A percentile compares a stretch with the other conserved stretches of the same genome.
Evolutionary conservation across 2,797 vertebrate genomes (phyloP).

Genomic region (Platyrinchus mystaceus): DNA sequence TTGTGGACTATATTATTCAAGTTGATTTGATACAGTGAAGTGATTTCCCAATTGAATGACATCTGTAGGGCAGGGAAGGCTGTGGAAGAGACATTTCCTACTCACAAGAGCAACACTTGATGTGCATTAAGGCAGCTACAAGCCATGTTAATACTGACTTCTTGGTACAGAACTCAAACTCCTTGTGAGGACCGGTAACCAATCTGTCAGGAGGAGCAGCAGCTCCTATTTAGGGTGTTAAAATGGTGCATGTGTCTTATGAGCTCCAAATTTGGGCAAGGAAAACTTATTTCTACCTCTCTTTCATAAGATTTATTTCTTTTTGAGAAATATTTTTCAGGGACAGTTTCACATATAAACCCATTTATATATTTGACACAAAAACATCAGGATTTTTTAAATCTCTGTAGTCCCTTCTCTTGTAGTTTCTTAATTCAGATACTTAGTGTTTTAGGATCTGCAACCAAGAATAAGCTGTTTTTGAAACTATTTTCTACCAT

Average conservation of each 20-base stretch:
- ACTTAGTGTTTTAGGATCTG: neutral
- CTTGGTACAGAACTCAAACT: neutral
- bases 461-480: neutral
- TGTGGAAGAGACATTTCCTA: neutral
- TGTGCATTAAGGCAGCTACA: neutral
- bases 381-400: neutral
- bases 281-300: neutral
- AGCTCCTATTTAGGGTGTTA: neutral
- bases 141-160: neutral
- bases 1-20: neutral
- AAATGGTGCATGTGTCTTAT: neutral
- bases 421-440: neutral
- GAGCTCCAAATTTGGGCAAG: neutral
- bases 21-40: neutral
- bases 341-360: neutral
- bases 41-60: neutral
- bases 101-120: neutral
- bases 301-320: neutral
- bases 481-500: neutral
- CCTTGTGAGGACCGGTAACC: neutral
- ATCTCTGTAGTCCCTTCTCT: neutral
- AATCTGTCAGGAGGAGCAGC: neutral
- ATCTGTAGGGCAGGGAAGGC: neutral
- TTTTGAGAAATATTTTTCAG: neutral
- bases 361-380: rapidly evolving